phyloP scores from a whole-genome alignment of 1,140 invertebrate genomes.

The Drosophila kikkawai region DNA sequence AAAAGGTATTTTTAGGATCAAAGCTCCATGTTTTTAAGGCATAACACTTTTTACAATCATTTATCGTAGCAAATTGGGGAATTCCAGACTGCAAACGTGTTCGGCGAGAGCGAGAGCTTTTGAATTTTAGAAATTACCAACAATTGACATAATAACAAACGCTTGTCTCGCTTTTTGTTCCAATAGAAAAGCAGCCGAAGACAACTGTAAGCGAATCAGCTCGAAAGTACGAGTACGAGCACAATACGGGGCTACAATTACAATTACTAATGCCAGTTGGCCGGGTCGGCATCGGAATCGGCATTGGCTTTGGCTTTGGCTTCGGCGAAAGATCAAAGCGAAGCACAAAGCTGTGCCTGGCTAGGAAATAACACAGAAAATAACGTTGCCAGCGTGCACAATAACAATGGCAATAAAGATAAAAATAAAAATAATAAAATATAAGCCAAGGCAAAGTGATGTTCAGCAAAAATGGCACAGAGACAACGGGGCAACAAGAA shows the following conservation, averaged over 20 bases:
- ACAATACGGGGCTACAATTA: conserved; percentile 54
- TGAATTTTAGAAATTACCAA: conserved; percentile 56
- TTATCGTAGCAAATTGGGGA: neutral
- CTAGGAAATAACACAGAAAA: conserved; percentile 69
- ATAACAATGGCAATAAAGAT: conserved; percentile 63
- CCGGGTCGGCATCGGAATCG: conserved; percentile 3
- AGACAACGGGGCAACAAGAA: conserved; percentile 38
- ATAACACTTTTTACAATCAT: neutral
- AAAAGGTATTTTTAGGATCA: neutral
- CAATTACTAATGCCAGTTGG: conserved; percentile 73
- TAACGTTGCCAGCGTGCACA: conserved; percentile 56
- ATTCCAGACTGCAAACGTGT: conserved; percentile 1
- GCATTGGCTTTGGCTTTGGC: conserved; percentile 1
- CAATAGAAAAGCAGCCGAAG: conserved; percentile 45
- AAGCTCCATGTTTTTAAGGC: neutral
- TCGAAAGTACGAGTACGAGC: conserved; percentile 34
- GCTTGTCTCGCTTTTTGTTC: conserved; percentile 33
- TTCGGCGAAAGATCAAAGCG: conserved; percentile 77
- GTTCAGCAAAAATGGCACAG: conserved; percentile 59
- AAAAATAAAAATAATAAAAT: conserved; percentile 79
- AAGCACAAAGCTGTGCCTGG: conserved; percentile 45
- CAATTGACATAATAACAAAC: conserved; percentile 74
- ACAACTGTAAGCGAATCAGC: conserved; percentile 49
- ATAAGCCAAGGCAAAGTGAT: conserved; percentile 62
- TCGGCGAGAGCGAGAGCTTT: conserved; percentile 19